phyloP scores from a whole-genome alignment of 30 jellyfish, hydroid and myxozoan species.

The Nemopilema nomurai region DNA sequence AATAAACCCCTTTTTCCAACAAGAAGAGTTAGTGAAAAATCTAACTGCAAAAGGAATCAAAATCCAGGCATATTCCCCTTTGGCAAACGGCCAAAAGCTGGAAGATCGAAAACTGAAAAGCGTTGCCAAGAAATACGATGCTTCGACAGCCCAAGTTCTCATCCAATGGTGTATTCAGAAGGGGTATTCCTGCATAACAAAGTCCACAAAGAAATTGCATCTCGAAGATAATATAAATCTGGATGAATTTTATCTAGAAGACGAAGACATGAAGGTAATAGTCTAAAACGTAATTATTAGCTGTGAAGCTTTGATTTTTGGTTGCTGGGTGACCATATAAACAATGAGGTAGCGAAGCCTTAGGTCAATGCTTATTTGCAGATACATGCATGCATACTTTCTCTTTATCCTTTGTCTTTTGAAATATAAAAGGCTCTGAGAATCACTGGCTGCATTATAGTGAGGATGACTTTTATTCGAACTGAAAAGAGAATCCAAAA shows the following conservation, averaged over 20 bases:
- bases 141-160: slow-evolving; percentile 50
- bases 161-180: slow-evolving; percentile 58
- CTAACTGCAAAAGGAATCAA: slow-evolving; percentile 38
- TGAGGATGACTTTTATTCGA: too few species aligned
- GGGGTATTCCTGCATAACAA: slow-evolving; percentile 51
- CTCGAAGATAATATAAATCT: slow-evolving; percentile 45
- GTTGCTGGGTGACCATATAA: too few species aligned
- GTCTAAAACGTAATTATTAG: neutral
- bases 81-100: slow-evolving; percentile 50
- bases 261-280: slow-evolving; percentile 52
- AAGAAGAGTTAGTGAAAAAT: slow-evolving; percentile 27
- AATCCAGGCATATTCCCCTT: slow-evolving; percentile 59
- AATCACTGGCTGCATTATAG: too few species aligned
- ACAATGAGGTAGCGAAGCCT: too few species aligned
- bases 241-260: slow-evolving; percentile 47
- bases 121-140: slow-evolving; percentile 39
- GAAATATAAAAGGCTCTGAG: too few species aligned
- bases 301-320: neutral
- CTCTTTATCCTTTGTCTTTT: too few species aligned
- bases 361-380: too few species aligned
- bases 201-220: slow-evolving; percentile 42
- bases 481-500: too few species aligned
- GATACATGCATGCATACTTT: too few species aligned
- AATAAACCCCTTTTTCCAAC: slow-evolving; percentile 61
- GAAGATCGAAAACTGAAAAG: slow-evolving; percentile 21